Conservation (phyloP, 2,113 vertebrate species). For the Himantopus leucocephalus region DNA sequence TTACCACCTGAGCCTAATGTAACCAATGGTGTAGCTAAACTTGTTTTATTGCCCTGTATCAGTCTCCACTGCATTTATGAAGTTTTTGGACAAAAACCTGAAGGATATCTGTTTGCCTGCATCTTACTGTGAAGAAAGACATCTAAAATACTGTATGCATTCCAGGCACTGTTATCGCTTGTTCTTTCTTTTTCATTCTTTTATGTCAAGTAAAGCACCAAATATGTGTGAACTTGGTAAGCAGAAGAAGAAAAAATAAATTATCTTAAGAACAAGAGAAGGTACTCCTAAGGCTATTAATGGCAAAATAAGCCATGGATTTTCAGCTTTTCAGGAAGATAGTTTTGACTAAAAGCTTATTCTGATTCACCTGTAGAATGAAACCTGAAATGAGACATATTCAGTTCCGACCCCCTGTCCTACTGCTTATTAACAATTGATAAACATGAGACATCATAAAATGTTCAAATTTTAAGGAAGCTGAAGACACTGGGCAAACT, state of each 20-base stretch:
- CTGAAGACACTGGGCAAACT: not conserved
- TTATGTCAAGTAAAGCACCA: not conserved
- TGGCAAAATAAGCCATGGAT: not conserved
- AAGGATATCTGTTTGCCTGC: not conserved
- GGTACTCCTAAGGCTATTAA: not conserved
- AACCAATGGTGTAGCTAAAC: not conserved
- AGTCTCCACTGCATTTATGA: not conserved
- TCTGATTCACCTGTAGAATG: not conserved
- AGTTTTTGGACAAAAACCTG: not conserved
- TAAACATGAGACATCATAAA: not conserved
- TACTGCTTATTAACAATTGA: not conserved
- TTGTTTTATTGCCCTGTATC: not conserved
- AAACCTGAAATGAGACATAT: not conserved
- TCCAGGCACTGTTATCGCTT: not conserved
- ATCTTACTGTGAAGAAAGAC: not conserved
- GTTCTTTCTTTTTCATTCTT: not conserved
- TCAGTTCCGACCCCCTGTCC: not conserved
- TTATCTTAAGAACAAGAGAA: not conserved
- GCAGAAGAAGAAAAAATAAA: not conserved
- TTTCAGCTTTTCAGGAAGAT: not conserved
- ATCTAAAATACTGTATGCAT: not conserved
- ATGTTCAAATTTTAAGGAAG: not conserved
- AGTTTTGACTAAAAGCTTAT: not conserved
- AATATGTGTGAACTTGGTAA: not conserved
- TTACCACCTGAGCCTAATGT: not conserved